phyloP scores from a whole-genome alignment of 2,888 invertebrate species.

The Cyclophora punctaria region DNA sequence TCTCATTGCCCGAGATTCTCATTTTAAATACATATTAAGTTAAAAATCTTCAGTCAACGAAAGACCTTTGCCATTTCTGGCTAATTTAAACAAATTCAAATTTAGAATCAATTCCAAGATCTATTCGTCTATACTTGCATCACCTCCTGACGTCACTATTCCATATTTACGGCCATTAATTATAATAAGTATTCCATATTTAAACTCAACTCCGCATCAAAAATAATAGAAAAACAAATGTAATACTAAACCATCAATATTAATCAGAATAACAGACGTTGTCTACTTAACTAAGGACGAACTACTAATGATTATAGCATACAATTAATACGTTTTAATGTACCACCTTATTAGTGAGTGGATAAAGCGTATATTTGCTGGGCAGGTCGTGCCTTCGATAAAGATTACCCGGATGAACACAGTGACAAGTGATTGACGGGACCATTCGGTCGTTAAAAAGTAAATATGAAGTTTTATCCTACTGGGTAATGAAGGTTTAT shows the following conservation, averaged over 20 bases:
- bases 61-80: too few relatives aligned
- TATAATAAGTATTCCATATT: too few relatives aligned
- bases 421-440: conserved; percentile 49
- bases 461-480: conserved; percentile 9
- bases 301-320: conserved; percentile 20
- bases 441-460: conserved; percentile 21
- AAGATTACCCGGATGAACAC: conserved; percentile 49
- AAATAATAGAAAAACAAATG: conserved; percentile 13
- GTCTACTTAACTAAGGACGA: conserved; percentile 23
- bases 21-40: too few relatives aligned
- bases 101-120: too few relatives aligned
- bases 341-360: neutral
- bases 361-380: too few relatives aligned
- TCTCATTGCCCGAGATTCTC: too few relatives aligned
- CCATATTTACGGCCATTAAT: too few relatives aligned
- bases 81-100: too few relatives aligned
- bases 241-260: conserved; percentile 35
- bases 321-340: conserved; percentile 5
- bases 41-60: too few relatives aligned
- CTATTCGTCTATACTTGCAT: too few relatives aligned
- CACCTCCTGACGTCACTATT: too few relatives aligned
- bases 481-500: too few relatives aligned
- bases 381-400: conserved; percentile 29
- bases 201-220: neutral
- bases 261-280: conserved; percentile 38